Conservation (phyloP, 1,140 invertebrate species). For the Euura lappo region DNA sequence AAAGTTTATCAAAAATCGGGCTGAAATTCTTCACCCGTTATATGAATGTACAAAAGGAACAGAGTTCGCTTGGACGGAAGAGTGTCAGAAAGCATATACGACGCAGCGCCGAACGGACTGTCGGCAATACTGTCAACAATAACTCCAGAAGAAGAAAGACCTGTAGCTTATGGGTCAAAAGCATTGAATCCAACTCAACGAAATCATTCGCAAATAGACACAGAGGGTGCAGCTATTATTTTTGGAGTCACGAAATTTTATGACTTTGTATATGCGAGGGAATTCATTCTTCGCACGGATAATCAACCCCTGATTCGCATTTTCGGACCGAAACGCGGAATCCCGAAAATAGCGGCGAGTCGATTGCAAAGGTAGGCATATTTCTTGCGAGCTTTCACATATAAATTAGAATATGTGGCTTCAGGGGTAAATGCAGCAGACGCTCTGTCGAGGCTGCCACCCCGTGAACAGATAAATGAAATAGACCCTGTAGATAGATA, state of each 20-base stretch:
- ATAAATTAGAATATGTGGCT: slow-evolving; percentile 24
- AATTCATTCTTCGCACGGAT: slow-evolving; percentile 46
- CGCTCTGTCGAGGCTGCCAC: slow-evolving; percentile 32
- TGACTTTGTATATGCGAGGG: slow-evolving; percentile 50
- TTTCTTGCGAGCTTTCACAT: slow-evolving; percentile 29
- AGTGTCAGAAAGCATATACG: slow-evolving; percentile 18
- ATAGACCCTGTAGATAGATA: neutral
- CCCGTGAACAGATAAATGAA: neutral
- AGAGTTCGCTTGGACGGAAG: slow-evolving; percentile 28
- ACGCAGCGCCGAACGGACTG: slow-evolving; percentile 28
- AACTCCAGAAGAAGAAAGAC: slow-evolving; percentile 16
- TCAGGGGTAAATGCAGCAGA: slow-evolving; percentile 34
- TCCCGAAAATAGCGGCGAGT: slow-evolving; percentile 28
- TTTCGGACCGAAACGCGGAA: slow-evolving; percentile 30
- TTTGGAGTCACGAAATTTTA: slow-evolving; percentile 38
- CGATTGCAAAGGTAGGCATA: slow-evolving; percentile 28
- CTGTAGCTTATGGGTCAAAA: slow-evolving; percentile 22
- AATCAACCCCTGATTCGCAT: slow-evolving; percentile 39
- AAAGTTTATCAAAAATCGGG: too few species aligned
- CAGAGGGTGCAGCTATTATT: slow-evolving; percentile 50
- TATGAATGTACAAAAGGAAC: slow-evolving; percentile 26
- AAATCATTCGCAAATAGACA: slow-evolving; percentile 17
- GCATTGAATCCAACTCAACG: neutral
- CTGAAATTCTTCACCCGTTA: too few species aligned
- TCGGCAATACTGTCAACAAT: slow-evolving; percentile 20